These are phyloP conservation scores for Triplophysa rosa DNA, from an alignment of 2,113 vertebrate genomes.

Conservation along the genomic window DNA sequence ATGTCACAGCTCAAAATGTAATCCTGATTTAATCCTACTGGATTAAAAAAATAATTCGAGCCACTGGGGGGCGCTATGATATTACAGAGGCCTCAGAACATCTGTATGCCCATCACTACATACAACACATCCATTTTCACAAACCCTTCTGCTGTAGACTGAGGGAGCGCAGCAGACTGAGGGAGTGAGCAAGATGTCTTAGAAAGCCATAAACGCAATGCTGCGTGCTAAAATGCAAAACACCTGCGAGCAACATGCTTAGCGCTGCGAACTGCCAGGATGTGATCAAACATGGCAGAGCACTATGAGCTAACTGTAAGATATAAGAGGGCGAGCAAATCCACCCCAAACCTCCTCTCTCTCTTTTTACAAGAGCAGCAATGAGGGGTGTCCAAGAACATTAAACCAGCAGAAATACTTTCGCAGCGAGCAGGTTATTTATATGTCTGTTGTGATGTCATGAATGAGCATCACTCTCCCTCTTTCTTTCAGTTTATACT, in stretches of 20 bases:
- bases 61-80: constrained; percentile 60
- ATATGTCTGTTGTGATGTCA: constrained; percentile 73
- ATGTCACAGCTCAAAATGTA: background rate
- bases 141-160: background rate
- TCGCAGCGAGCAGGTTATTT: constrained; percentile 70
- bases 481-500: constrained; percentile 51
- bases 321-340: constrained; percentile 35
- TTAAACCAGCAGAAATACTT: constrained; percentile 60
- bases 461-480: constrained; percentile 62
- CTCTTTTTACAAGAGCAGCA: constrained; percentile 48
- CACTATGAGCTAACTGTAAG: constrained; percentile 48
- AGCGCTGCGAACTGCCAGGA: constrained; percentile 37
- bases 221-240: constrained; percentile 43
- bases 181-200: constrained; percentile 36
- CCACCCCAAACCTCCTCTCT: constrained; percentile 1
- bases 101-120: constrained; percentile 35
- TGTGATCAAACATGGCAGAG: constrained; percentile 54
- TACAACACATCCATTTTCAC: constrained; percentile 35
- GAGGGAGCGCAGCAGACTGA: constrained; percentile 16
- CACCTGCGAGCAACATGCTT: constrained; percentile 53
- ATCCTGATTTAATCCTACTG: background rate
- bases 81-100: constrained; percentile 44
- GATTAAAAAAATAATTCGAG: background rate
- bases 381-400: constrained; percentile 50
- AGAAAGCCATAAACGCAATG: constrained; percentile 55